Percentiles rank a stretch among this genome's conserved stretches.
Conservation (phyloP, 2,888 invertebrate genomes). For the Vandiemenella viatica region DNA sequence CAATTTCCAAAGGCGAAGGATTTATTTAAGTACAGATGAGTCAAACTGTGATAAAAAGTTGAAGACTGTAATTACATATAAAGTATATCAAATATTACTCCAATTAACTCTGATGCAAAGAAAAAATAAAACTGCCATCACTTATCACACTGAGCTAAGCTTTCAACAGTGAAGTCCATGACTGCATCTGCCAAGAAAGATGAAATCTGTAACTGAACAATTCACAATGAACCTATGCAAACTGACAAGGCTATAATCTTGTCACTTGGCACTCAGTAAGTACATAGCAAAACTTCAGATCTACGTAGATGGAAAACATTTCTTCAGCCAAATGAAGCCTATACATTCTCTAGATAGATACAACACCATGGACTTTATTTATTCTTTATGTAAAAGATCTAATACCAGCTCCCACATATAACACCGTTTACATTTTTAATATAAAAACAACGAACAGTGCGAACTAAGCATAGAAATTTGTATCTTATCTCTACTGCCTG, state of each 20-base stretch:
- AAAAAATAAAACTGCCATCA: constrained; percentile 7
- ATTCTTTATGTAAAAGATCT: too few relatives aligned
- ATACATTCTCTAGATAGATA: too few relatives aligned
- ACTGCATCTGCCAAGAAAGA: background rate
- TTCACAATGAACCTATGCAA: background rate
- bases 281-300: constrained; percentile 13
- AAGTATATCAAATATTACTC: background rate
- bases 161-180: constrained; percentile 7
- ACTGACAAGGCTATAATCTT: background rate
- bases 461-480: too few relatives aligned
- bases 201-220: background rate
- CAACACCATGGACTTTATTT: too few relatives aligned
- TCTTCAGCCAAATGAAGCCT: too few relatives aligned
- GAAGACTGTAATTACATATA: too few relatives aligned
- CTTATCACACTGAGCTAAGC: constrained; percentile 13
- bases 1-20: constrained; percentile 1
- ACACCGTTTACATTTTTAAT: background rate
- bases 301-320: too few relatives aligned
- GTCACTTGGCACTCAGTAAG: constrained; percentile 10
- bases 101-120: constrained; percentile 2
- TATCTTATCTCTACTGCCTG: too few relatives aligned
- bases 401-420: too few relatives aligned
- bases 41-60: background rate
- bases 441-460: background rate
- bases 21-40: constrained; percentile 8